Evolutionary conservation across 1,140 invertebrate species (phyloP).

Genomic region (Diabrotica undecimpunctata): DNA sequence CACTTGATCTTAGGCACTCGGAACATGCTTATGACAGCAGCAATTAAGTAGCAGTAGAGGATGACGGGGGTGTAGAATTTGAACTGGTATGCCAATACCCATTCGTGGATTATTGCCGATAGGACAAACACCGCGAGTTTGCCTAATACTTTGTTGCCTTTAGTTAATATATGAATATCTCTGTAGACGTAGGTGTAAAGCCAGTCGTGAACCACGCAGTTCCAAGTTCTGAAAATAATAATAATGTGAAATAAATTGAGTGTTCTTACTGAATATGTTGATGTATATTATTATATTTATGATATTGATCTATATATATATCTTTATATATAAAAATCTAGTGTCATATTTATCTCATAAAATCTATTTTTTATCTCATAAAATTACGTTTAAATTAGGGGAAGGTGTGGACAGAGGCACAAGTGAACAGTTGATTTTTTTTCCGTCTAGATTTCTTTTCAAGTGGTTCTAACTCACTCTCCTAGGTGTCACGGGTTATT

Average conservation of each 20-base stretch:
- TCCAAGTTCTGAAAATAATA: constrained; percentile 71
- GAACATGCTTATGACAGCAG: constrained; percentile 58
- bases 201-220: constrained; percentile 92
- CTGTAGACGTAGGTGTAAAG: constrained; percentile 88
- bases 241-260: not conserved
- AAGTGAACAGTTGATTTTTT: no score
- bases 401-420: no score
- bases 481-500: no score
- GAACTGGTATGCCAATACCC: constrained; percentile 73
- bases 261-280: no score
- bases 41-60: constrained; percentile 64
- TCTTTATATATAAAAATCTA: no score
- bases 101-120: constrained; percentile 57
- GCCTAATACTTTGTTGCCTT: constrained; percentile 53
- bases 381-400: no score
- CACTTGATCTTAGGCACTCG: constrained; percentile 51
- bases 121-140: constrained; percentile 56
- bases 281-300: no score
- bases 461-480: no score
- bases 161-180: constrained; percentile 65
- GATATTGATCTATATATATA: no score
- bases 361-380: no score
- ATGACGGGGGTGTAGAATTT: constrained; percentile 85
- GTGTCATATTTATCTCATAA: no score
- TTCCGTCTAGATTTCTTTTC: no score